These are phyloP conservation scores for Adelognathus sp. DNA, from an alignment of 2,888 invertebrate genomes.

Conservation along the genomic window DNA sequence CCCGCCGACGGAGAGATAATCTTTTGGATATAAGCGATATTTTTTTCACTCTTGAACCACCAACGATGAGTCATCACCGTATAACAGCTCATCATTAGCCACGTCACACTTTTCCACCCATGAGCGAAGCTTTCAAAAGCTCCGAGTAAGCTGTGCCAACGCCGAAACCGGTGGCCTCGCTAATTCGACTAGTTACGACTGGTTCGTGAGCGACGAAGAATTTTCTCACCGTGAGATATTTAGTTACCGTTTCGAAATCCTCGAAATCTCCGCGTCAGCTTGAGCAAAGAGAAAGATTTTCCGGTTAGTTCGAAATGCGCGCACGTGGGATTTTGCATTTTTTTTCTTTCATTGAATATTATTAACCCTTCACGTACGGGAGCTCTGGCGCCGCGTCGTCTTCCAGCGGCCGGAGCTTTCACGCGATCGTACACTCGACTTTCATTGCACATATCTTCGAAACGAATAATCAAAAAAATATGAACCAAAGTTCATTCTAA, in stretches of 20 bases:
- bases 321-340: not conserved
- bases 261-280: constrained; percentile 10
- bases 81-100: constrained; percentile 21
- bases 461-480: no score
- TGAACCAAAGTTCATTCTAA: no score
- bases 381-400: no score
- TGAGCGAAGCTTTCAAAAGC: constrained; percentile 18
- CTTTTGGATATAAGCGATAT: not conserved
- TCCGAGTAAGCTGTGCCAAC: not conserved
- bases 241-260: constrained; percentile 41
- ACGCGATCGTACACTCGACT: no score
- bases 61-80: not conserved
- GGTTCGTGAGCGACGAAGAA: constrained; percentile 5
- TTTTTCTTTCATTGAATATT: constrained; percentile 14
- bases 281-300: not conserved
- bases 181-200: constrained; percentile 7
- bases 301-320: not conserved
- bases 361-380: no score
- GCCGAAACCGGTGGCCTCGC: not conserved
- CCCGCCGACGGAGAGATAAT: not conserved
- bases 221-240: constrained; percentile 19
- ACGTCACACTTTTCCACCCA: constrained; percentile 29
- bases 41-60: not conserved
- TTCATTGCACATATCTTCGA: no score
- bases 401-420: no score